A percentile compares a stretch with the other conserved stretches of the same genome.
Conservation (phyloP, 2,113 vertebrate genomes). For the Nibea coibor region DNA sequence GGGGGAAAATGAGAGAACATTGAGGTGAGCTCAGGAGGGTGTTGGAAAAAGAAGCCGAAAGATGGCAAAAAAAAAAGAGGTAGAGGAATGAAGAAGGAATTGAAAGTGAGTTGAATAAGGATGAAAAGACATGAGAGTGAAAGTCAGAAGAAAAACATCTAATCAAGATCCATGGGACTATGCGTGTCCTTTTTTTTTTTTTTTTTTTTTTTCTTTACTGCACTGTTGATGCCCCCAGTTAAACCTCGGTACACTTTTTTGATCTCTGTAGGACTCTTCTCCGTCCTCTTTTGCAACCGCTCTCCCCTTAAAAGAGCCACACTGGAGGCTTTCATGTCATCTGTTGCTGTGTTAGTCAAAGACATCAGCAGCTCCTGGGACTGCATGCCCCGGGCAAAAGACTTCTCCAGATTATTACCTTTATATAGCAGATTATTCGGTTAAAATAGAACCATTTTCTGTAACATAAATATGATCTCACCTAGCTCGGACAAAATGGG, state of each 20-base stretch:
- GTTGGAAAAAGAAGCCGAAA: slow-evolving; percentile 23
- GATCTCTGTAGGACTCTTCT: slow-evolving; percentile 33
- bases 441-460: neutral
- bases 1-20: slow-evolving; percentile 23
- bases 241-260: slow-evolving; percentile 35
- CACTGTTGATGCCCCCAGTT: slow-evolving; percentile 37
- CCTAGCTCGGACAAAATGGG: neutral
- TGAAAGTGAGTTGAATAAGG: slow-evolving; percentile 13
- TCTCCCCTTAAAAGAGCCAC: neutral
- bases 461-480: neutral
- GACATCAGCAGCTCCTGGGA: slow-evolving; percentile 4
- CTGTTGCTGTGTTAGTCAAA: slow-evolving; percentile 9
- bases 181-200: neutral
- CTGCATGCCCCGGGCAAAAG: neutral
- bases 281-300: slow-evolving; percentile 13
- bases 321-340: neutral
- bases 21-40: slow-evolving; percentile 16
- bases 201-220: neutral
- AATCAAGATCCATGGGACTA: slow-evolving; percentile 29
- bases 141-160: neutral
- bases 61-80: slow-evolving; percentile 20
- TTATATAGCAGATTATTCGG: neutral
- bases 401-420: neutral
- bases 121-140: slow-evolving; percentile 31
- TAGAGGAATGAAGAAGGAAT: slow-evolving; percentile 27